Evolutionary conservation across 2,888 invertebrate species (phyloP), one percentile per base, ranked within the genome.

Genomic region (Antitype chi): DNA sequence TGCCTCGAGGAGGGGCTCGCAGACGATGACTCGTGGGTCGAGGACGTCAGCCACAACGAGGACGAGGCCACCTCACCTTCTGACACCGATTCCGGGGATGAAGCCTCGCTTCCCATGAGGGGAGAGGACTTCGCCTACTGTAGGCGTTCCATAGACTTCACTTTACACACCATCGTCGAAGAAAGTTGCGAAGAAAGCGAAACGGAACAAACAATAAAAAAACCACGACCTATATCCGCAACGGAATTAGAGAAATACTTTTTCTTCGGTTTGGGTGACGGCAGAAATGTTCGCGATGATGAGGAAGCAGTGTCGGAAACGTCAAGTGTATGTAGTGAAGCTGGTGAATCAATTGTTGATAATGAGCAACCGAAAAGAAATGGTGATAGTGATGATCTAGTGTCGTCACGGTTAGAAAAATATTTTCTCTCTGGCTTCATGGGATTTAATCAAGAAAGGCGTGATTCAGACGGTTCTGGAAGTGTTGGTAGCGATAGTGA

Each of bases 131-230:
- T 98, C 64, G 97, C 98, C 8, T 99, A 98, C 92, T 98, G 98
- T 91, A 97, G 98, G 38, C 97, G 98, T 72, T 97, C 98, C 76
- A 98, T 99, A 90, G 99, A 99, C 94, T 99, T 99, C 92, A 99
- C 99, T 2, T 96, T 99, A 83, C 99, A 99, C 92, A 99, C 99
- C 1, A 99, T 99, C 87, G 98, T 99, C 49, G 99, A 99, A 95
- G 99, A 99, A 95, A 99, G 99, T 90, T 99, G 99, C 93, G 99
- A 99, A 95, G 99, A 99, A 94, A 99, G 99, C 94, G 98, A 98
- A 94, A 97, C 98, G 81, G 98, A 98, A 89, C 98, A 97, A 63
- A 93, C 96, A 87, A 93, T 94, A 90, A 97, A 96, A 95, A 97
- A 97, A 94, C 97, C 97, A 85, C 97, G 98, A 75, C 98, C 98